phyloP scores from a whole-genome alignment of 2,888 invertebrate genomes.

The Lasioglossum calceatum region DNA sequence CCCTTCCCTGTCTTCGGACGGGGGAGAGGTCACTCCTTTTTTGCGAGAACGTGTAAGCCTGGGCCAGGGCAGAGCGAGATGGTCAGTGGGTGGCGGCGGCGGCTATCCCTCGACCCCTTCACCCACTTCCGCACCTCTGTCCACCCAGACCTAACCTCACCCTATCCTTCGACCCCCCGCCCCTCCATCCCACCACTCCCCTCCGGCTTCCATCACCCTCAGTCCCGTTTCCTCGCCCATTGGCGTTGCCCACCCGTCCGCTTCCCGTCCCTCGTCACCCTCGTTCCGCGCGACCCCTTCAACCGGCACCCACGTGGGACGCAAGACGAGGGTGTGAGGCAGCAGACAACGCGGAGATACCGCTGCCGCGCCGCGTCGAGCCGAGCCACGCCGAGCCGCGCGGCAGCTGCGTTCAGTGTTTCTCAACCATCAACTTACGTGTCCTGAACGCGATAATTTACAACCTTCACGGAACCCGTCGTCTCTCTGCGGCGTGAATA shows the following conservation, averaged over 20 bases:
- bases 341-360: constrained; percentile 82
- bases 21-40: constrained; percentile 47
- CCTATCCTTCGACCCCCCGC: constrained; percentile 27
- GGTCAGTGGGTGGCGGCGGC: constrained; percentile 79
- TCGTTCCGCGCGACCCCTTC: constrained; percentile 84
- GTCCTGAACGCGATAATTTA: constrained; percentile 49
- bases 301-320: constrained; percentile 83
- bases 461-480: constrained; percentile 25
- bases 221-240: constrained; percentile 56
- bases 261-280: constrained; percentile 75
- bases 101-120: constrained; percentile 73
- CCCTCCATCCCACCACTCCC: constrained; percentile 15
- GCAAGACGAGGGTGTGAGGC: constrained; percentile 82
- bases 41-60: constrained; percentile 62
- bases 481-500: constrained; percentile 28
- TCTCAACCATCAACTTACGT: constrained; percentile 75
- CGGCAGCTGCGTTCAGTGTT: constrained; percentile 82
- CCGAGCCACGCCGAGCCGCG: not conserved
- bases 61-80: constrained; percentile 67
- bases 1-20: constrained; percentile 50
- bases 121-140: constrained; percentile 66
- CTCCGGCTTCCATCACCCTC: constrained; percentile 35
- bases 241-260: constrained; percentile 40
- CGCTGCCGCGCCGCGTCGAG: constrained; percentile 75
- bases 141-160: constrained; percentile 63